Evolutionary conservation across 2,797 vertebrate species (phyloP).

Genomic region (Mionectes olivaceus): DNA sequence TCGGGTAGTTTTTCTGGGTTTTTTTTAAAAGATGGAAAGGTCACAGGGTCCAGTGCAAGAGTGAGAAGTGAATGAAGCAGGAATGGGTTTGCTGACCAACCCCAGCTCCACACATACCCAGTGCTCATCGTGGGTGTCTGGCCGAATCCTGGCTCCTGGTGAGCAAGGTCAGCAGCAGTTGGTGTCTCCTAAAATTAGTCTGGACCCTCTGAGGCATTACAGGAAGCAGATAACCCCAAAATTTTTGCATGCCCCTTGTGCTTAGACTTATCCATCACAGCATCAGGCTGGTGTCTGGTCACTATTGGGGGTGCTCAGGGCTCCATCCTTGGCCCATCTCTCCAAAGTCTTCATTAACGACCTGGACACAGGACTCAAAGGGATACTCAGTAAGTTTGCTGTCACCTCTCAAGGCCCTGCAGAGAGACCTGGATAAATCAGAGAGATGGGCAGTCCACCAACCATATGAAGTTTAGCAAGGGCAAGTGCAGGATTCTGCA

Average conservation of each 20-base stretch:
- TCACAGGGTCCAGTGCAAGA: conserved; percentile 65
- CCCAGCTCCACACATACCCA: neutral
- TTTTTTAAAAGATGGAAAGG: neutral
- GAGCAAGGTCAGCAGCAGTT: conserved; percentile 22
- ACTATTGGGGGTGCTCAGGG: neutral
- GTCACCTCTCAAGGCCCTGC: neutral
- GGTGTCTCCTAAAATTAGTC: conserved; percentile 22
- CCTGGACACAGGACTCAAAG: neutral
- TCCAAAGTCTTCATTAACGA: neutral
- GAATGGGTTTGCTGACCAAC: conserved; percentile 35
- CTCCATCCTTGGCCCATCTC: neutral
- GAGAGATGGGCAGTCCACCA: neutral
- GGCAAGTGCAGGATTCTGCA: neutral
- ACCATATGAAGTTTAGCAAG: neutral
- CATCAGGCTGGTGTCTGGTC: fast-evolving
- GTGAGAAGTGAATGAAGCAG: conserved; percentile 1
- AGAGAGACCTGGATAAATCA: neutral
- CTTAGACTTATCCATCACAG: conserved; percentile 12
- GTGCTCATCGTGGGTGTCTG: fast-evolving
- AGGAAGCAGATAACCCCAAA: conserved; percentile 31
- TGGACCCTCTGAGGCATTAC: conserved; percentile 22
- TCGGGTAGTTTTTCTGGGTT: neutral
- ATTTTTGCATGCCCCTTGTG: conserved; percentile 20
- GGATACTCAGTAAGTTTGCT: neutral
- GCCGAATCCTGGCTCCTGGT: conserved; percentile 11